Evolutionary conservation across 2,797 vertebrate genomes (phyloP), one percentile per base, ranked within the genome.

Genomic region (Sitta carolinensis): DNA sequence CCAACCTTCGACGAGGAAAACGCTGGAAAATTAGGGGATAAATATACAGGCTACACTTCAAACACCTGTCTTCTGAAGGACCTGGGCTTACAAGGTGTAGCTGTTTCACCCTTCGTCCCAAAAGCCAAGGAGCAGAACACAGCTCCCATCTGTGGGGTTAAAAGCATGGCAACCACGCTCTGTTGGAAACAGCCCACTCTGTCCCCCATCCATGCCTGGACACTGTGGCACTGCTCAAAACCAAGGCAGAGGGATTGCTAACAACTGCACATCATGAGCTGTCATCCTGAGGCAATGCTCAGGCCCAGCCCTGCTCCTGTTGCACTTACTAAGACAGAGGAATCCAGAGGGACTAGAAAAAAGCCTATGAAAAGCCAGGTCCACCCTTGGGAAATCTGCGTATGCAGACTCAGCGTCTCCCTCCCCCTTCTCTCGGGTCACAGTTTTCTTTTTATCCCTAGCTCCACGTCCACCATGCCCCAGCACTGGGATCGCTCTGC

Each of bases 191-290:
- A 86, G 34, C 21, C 18, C 5, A 1, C 14, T 16, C 12, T 25
- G 25, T n/a, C 59, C 17, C 61, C 10, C 1, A 40, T 67, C 40
- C 4, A 1, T 47, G 48, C 27, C 68, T 48, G n/a, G n/a, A 15
- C 0, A 0, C 85, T 54, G 38, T 11, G 5, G 50, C 77, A 54
- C 11, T 47, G 36, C 61, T 43, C 67, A 76, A 93, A 93, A 48
- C 55, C 45, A 15, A 5, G 5, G 36, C 36, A 59, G 26, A 26
- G n/a, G 47, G 12, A 23, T 10, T 86, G 62, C 63, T 68, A 77
- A 42, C 36, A 67, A 77, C 48, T 7, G 0, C 61, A n/a, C 0
- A 0, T 25, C 7, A 3, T 11, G 11, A 78, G 73, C 51, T 57
- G 55, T 32, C 50, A 17, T 32, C 36, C 51, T 10, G 1, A 76